Evolutionary conservation across 2,888 invertebrate species (phyloP).

Genomic region (Phanerotoma sp.): DNA sequence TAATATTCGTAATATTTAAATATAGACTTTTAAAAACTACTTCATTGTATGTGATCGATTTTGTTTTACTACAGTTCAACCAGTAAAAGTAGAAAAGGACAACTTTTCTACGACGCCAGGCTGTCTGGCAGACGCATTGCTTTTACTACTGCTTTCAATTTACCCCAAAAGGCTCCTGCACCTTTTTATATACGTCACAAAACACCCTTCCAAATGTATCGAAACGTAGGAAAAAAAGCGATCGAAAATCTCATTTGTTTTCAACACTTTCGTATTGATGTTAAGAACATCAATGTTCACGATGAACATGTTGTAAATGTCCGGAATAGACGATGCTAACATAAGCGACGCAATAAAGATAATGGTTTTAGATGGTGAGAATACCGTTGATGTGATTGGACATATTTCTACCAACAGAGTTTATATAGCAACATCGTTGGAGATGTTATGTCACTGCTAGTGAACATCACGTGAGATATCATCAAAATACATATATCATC

Average conservation of each 20-base stretch:
- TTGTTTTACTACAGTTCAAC: too few relatives aligned
- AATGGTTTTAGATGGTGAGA: neutral
- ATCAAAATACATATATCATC: too few relatives aligned
- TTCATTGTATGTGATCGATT: too few relatives aligned
- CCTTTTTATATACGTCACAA: too few relatives aligned
- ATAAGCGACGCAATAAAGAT: slow-evolving; percentile 4
- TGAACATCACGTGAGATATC: slow-evolving; percentile 13
- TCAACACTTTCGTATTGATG: too few relatives aligned
- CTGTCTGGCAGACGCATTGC: slow-evolving; percentile 34
- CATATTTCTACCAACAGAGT: slow-evolving; percentile 1
- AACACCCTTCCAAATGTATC: too few relatives aligned
- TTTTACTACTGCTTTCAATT: slow-evolving; percentile 30
- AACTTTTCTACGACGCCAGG: slow-evolving; percentile 30
- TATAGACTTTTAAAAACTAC: too few relatives aligned
- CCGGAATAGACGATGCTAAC: neutral
- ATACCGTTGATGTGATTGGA: neutral
- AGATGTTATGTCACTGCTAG: slow-evolving; percentile 11
- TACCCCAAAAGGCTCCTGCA: neutral
- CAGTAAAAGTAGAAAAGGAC: neutral
- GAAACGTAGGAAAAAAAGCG: too few relatives aligned
- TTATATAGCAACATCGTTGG: neutral
- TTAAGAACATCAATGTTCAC: too few relatives aligned
- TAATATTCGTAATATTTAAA: too few relatives aligned
- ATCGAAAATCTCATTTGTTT: too few relatives aligned
- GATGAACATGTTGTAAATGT: too few relatives aligned